These are phyloP conservation scores for Eulemur rufifrons DNA, from an alignment of 2,113 vertebrate species.

Conservation along the genomic window DNA sequence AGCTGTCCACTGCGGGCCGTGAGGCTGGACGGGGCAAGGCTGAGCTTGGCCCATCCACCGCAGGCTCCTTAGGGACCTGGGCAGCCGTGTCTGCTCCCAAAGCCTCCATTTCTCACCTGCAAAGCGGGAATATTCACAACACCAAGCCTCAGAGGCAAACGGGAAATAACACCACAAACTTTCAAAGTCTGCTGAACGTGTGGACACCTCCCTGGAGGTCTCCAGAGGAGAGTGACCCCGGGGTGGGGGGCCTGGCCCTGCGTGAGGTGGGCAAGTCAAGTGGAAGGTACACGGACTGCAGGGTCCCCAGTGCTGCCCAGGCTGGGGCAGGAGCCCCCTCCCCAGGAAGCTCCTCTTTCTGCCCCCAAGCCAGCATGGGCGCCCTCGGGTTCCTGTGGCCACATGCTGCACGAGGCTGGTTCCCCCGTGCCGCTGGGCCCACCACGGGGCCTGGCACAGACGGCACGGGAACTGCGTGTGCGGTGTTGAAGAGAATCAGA, in stretches of 20 bases:
- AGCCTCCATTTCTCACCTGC: background rate
- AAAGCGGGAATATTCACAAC: background rate
- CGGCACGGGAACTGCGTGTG: fast-evolving
- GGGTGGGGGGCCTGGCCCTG: no score
- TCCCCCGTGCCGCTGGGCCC: background rate
- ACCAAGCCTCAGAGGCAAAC: fast-evolving
- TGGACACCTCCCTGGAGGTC: background rate
- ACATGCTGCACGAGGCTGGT: fast-evolving
- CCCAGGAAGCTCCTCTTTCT: background rate
- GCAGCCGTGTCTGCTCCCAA: background rate
- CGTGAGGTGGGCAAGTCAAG: background rate
- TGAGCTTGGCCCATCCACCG: fast-evolving
- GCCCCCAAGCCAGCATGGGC: background rate
- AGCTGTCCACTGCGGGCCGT: background rate
- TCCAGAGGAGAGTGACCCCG: background rate
- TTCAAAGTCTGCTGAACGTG: fast-evolving
- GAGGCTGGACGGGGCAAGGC: fast-evolving
- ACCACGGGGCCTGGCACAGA: background rate
- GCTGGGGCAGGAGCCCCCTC: no score
- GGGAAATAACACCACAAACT: background rate
- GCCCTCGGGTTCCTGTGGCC: background rate
- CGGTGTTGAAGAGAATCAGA: fast-evolving
- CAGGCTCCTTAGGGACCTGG: background rate
- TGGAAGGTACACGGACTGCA: background rate
- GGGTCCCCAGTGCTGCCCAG: background rate